Evolutionary conservation across 1,140 invertebrate species (phyloP).

Genomic region (Microplitis demolitor): DNA sequence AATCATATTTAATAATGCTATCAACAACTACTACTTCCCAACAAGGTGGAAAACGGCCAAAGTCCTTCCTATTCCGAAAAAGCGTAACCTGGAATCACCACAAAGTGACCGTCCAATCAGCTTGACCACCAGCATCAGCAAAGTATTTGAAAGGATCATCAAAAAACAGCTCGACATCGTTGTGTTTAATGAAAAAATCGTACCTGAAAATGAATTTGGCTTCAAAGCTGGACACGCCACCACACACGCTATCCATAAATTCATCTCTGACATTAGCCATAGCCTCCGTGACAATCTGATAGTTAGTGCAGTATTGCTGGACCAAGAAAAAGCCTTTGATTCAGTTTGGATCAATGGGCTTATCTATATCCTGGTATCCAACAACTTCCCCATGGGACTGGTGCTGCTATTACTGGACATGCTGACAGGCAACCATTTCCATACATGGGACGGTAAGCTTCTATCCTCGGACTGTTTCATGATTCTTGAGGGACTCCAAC

Average conservation of each 20-base stretch:
- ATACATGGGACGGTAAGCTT: not conserved
- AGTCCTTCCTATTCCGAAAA: not conserved
- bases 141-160: not conserved
- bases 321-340: conserved; percentile 20
- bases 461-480: not conserved
- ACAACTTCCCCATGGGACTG: not conserved
- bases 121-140: conserved; percentile 32
- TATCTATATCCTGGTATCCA: conserved; percentile 25
- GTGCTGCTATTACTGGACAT: not conserved
- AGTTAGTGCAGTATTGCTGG: conserved; percentile 9
- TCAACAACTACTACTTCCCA: not conserved
- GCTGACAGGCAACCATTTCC: not conserved
- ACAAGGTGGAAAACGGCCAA: not conserved
- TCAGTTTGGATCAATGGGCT: conserved; percentile 26
- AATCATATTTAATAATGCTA: not conserved
- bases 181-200: not conserved
- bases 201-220: not conserved
- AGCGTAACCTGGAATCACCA: conserved; percentile 4
- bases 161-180: not conserved
- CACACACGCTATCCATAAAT: conserved; percentile 18
- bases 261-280: conserved; percentile 3
- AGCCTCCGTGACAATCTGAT: not conserved
- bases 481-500: not conserved
- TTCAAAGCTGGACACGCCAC: no score
- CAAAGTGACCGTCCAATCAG: conserved; percentile 36